A percentile compares a stretch with the other conserved stretches of the same genome.
phyloP scores from a whole-genome alignment of 2,888 invertebrate genomes.

The Horisme vitalbata region DNA sequence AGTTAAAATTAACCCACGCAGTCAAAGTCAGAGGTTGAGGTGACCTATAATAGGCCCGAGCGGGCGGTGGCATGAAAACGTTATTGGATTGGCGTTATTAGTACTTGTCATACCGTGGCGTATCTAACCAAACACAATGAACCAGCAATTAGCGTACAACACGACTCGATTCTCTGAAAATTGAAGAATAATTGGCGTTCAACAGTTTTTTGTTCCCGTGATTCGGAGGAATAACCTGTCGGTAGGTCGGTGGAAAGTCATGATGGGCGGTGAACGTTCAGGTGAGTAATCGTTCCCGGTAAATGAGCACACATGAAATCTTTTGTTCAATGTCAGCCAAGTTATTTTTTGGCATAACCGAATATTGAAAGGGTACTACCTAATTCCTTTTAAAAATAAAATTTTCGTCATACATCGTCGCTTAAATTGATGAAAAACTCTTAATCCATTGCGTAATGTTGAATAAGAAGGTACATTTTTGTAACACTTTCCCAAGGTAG shows the following conservation, averaged over 20 bases:
- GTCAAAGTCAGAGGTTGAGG: slow-evolving; percentile 42
- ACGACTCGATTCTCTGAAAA: slow-evolving; percentile 43
- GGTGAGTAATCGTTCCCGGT: slow-evolving; percentile 59
- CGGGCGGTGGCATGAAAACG: slow-evolving; percentile 33
- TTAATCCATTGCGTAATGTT: slow-evolving; percentile 60
- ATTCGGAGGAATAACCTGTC: slow-evolving; percentile 69
- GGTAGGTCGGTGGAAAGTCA: slow-evolving; percentile 76
- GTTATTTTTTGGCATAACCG: slow-evolving; percentile 22
- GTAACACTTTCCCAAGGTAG: slow-evolving; percentile 74
- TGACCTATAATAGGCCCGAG: slow-evolving; percentile 43
- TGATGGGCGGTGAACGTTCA: slow-evolving; percentile 51
- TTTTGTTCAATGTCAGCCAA: slow-evolving; percentile 42
- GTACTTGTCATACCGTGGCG: slow-evolving; percentile 46
- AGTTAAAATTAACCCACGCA: slow-evolving; percentile 25
- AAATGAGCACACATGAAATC: slow-evolving; percentile 36
- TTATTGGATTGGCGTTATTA: slow-evolving; percentile 35
- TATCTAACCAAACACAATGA: slow-evolving; percentile 39
- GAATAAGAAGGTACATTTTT: slow-evolving; percentile 64
- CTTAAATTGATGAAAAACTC: no score
- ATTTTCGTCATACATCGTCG: no score
- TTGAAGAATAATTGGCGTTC: slow-evolving; percentile 52
- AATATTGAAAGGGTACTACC: not conserved
- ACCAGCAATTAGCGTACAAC: slow-evolving; percentile 42
- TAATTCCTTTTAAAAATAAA: no score
- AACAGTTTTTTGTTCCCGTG: slow-evolving; percentile 64